A percentile compares a stretch with the other conserved stretches of the same genome.
Evolutionary conservation across 2,113 vertebrate species (phyloP).

Genomic region (Onychostruthus taczanowskii): DNA sequence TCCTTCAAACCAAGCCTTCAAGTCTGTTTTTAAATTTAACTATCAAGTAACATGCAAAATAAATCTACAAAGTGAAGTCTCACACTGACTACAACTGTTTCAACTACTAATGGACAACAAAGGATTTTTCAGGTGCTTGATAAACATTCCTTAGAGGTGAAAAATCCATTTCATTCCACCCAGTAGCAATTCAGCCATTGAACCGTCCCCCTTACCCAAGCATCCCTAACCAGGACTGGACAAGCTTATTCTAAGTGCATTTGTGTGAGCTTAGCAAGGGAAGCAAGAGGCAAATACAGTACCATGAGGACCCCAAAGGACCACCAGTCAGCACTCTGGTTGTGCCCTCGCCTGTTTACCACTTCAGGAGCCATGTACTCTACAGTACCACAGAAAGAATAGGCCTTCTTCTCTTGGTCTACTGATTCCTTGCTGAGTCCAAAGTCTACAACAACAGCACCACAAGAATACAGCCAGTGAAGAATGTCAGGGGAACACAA

Average conservation of each 20-base stretch:
- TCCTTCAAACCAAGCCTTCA: neutral
- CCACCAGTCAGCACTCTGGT: conserved; percentile 99
- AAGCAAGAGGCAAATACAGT: conserved; percentile 58
- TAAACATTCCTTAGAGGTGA: neutral
- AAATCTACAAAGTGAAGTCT: neutral
- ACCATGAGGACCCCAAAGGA: conserved; percentile 98
- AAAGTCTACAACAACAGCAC: conserved; percentile 85
- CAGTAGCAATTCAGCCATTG: neutral
- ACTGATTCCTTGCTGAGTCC: conserved; percentile 99
- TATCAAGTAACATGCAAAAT: neutral
- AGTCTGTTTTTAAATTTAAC: neutral
- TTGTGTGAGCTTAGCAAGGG: neutral
- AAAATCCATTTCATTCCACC: neutral
- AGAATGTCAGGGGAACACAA: neutral
- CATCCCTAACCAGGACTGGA: neutral
- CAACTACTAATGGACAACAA: neutral
- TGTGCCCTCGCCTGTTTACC: conserved; percentile 97
- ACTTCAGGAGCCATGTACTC: conserved; percentile 99
- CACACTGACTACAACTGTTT: neutral
- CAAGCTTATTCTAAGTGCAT: neutral
- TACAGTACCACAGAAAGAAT: conserved; percentile 99
- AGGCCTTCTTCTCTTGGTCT: conserved; percentile 97
- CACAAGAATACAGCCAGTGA: conserved; percentile 60
- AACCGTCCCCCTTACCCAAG: neutral
- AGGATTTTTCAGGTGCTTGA: neutral